Evolutionary conservation across 1,140 invertebrate species (phyloP).

Genomic region (Drosophila elegans): DNA sequence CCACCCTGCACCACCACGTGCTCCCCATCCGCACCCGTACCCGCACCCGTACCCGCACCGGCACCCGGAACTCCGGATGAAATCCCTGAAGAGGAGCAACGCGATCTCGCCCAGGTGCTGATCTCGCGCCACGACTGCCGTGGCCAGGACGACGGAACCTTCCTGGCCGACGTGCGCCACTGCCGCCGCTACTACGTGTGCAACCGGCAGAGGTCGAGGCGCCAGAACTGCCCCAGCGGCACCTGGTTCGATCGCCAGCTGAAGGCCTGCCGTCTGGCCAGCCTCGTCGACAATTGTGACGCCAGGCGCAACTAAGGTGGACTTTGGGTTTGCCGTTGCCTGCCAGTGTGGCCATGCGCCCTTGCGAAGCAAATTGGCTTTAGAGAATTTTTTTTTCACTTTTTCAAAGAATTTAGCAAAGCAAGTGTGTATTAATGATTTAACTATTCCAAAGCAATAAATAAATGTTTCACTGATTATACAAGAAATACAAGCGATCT

Average conservation of each 20-base stretch:
- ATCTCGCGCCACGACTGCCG: constrained; percentile 30
- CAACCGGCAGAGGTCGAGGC: constrained; percentile 26
- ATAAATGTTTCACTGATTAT: constrained; percentile 35
- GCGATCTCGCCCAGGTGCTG: neutral
- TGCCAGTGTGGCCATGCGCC: constrained; percentile 1
- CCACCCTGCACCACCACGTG: constrained; percentile 4
- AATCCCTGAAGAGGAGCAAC: too few species aligned
- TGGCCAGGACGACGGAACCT: constrained; percentile 31
- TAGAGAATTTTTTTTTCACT: constrained; percentile 23
- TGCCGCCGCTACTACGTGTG: constrained; percentile 59
- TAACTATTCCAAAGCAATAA: constrained; percentile 28
- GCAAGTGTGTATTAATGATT: constrained; percentile 11
- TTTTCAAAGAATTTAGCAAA: constrained; percentile 10
- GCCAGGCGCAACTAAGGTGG: constrained; percentile 37
- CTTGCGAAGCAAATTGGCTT: constrained; percentile 10
- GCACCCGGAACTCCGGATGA: neutral
- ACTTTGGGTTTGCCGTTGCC: too few species aligned
- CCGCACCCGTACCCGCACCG: neutral
- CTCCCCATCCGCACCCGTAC: neutral
- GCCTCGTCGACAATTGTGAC: constrained; percentile 37
- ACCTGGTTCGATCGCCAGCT: constrained; percentile 54
- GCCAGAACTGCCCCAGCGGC: constrained; percentile 39
- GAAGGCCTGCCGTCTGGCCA: constrained; percentile 32
- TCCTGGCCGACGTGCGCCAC: constrained; percentile 37
- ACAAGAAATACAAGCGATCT: neutral